Evolutionary conservation across 2,113 vertebrate species (phyloP).

Genomic region (Chaenogobius annularis): DNA sequence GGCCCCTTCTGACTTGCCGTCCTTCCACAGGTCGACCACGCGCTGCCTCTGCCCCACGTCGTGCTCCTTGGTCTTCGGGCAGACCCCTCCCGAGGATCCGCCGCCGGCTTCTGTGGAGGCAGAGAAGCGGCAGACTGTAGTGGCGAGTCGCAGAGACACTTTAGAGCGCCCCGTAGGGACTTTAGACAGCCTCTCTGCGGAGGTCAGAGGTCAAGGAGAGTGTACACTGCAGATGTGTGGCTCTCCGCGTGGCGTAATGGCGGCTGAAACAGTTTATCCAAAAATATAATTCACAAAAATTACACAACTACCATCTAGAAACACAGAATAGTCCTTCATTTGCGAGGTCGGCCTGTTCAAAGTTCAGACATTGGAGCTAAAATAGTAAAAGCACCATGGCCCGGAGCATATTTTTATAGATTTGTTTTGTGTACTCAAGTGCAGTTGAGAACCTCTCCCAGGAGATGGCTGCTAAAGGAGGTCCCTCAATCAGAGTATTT

Average conservation of each 20-base stretch:
- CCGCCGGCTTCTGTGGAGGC: conserved; percentile 77
- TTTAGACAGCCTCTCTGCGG: conserved; percentile 41
- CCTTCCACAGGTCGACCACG: conserved; percentile 84
- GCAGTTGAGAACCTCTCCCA: conserved; percentile 38
- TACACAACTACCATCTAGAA: conserved; percentile 29
- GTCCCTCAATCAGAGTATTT: conserved; percentile 49
- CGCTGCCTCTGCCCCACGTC: conserved; percentile 81
- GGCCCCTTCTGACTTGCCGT: conserved; percentile 81
- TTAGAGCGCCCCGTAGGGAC: conserved; percentile 58
- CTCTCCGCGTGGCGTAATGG: conserved; percentile 42
- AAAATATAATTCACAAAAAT: conserved; percentile 30
- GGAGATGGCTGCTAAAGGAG: conserved; percentile 46
- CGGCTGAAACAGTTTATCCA: conserved; percentile 50
- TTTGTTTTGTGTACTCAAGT: conserved; percentile 52
- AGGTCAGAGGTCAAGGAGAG: conserved; percentile 45
- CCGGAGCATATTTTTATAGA: conserved; percentile 46
- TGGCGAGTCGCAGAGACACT: conserved; percentile 75
- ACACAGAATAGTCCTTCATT: conserved; percentile 42
- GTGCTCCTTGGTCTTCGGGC: conserved; percentile 84
- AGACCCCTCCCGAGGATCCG: conserved; percentile 61
- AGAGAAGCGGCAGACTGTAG: conserved; percentile 85
- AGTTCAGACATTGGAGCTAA: conserved; percentile 45
- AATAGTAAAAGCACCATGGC: conserved; percentile 28
- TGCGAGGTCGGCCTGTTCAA: conserved; percentile 26
- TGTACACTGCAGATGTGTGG: conserved; percentile 46